Conservation (phyloP, 2,113 vertebrate species). For the Stegastes partitus region DNA sequence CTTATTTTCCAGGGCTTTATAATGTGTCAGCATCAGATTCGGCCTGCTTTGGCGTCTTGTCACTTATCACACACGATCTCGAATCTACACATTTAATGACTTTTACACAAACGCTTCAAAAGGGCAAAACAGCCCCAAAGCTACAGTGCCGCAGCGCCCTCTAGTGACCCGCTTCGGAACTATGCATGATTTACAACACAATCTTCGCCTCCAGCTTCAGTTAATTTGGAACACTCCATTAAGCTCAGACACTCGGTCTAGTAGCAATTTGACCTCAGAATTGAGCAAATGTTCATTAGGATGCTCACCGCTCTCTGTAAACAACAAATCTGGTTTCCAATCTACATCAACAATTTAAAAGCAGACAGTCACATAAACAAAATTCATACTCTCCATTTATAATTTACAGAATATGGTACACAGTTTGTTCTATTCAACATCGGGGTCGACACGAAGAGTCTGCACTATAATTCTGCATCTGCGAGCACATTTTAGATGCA, state of each 20-base stretch:
- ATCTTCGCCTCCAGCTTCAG: background rate
- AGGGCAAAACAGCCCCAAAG: conserved; percentile 11
- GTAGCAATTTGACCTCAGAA: conserved; percentile 10
- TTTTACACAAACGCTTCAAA: conserved; percentile 11
- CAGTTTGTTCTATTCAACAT: conserved; percentile 2
- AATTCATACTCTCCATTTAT: background rate
- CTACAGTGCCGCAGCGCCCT: conserved; percentile 55
- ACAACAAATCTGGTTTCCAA: background rate
- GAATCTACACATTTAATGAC: background rate
- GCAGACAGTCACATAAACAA: background rate
- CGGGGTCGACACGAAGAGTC: background rate
- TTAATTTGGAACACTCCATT: conserved; percentile 13
- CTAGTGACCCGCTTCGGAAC: conserved; percentile 54
- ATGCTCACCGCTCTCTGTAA: background rate
- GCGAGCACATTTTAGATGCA: background rate
- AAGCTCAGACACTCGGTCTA: background rate
- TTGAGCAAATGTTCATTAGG: background rate
- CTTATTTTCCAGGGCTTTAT: conserved; percentile 4
- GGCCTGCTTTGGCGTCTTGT: background rate
- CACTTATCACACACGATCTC: background rate
- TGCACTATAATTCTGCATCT: background rate
- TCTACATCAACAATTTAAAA: background rate
- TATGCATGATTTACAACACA: background rate
- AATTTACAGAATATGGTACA: conserved; percentile 14
- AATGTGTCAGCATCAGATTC: conserved; percentile 16